Evolutionary conservation across 2,113 vertebrate species (phyloP), one percentile per base, ranked within the genome.

Genomic region (Enhydra lutris): DNA sequence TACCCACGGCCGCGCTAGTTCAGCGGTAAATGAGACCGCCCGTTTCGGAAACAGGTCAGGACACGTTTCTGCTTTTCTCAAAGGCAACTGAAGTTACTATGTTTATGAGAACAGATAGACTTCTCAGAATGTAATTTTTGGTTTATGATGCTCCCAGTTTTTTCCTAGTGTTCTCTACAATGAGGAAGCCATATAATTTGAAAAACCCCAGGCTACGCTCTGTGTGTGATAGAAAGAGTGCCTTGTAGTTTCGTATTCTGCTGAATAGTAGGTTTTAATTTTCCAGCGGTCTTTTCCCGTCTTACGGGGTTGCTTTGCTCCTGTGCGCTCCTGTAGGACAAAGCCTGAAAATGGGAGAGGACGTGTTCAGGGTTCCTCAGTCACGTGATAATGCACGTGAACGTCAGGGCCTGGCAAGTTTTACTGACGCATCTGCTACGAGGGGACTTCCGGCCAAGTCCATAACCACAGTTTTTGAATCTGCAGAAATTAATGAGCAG

Each of bases 1-100:
- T 17, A 31, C 23, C 0, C 2, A 0, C 8, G 7, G 2, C 31
- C 73, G 0, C 20, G 65, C 65, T 10, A 15, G 14, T 1, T 2
- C 4, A 0, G 26, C 0, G 4, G 57, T 39, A 8, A 57, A 85
- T 15, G 21, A 76, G 79, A 80, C 61, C 57, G 3, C 31, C 45
- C 10, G 0, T 4, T 73, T 69, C 89, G 50, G 78, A 65, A 81
- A 91, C 57, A 71, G n/a, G 39, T 34, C n/a, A 65, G 61, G 14
- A 50, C 4, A 20, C 1, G 20, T 18, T 42, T 52, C 45, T 29
- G 71, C 42, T 50, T 93, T 76, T 12, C 63, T 57, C 52, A 67
- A 47, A 13, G 45, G 31, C 57, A 31, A 13, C 50, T 74, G 34
- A 61, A 29, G 69, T 69, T 24, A 57, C 47, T 65, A 29, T 47